A percentile compares a stretch with the other conserved stretches of the same genome.
Evolutionary conservation across 2,113 vertebrate genomes (phyloP).

Genomic region (Malurus elegans): DNA sequence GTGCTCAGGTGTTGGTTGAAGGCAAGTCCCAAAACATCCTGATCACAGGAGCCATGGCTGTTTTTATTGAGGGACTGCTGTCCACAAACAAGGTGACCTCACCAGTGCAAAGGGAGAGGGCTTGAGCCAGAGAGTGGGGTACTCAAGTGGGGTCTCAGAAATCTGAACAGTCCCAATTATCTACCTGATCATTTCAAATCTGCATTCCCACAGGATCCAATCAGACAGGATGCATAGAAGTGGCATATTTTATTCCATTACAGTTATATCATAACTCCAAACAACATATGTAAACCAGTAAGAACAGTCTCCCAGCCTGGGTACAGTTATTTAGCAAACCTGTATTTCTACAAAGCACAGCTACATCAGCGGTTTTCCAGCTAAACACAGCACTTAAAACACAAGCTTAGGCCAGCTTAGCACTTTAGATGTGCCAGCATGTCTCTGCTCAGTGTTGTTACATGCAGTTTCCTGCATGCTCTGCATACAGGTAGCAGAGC

Average conservation of each 20-base stretch:
- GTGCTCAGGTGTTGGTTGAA: neutral
- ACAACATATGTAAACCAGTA: neutral
- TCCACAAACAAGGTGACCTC: neutral
- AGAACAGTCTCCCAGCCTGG: neutral
- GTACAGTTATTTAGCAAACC: neutral
- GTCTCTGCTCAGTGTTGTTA: neutral
- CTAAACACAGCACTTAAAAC: neutral
- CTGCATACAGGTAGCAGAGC: neutral
- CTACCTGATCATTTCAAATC: neutral
- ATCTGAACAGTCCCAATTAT: neutral
- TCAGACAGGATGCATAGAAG: neutral
- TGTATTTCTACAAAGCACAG: neutral
- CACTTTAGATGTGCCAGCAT: neutral
- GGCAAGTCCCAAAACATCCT: neutral
- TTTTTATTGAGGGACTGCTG: neutral
- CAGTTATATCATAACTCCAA: neutral
- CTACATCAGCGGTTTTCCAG: neutral
- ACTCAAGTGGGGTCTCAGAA: neutral
- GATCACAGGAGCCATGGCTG: neutral
- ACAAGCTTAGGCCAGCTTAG: neutral
- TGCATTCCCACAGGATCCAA: neutral
- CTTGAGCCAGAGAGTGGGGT: neutral
- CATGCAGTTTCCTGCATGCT: neutral
- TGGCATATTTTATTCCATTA: neutral
- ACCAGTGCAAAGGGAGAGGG: neutral